Evolutionary conservation across 2,888 invertebrate genomes (phyloP), one percentile per base, ranked within the genome.

Genomic region (Dryocosmus kuriphilus): DNA sequence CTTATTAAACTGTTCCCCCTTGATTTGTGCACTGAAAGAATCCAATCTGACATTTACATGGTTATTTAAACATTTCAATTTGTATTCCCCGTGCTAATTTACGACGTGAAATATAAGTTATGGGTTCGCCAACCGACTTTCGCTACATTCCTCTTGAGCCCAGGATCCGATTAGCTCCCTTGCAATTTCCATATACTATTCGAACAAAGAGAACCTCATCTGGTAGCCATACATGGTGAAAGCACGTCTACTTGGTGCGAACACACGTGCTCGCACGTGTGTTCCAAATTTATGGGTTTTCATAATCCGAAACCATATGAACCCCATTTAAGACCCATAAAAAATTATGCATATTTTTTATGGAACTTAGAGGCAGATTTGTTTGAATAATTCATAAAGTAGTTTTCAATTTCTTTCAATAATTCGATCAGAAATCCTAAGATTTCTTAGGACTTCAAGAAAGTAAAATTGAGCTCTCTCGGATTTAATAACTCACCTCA

Each of bases 181-280:
- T n/a, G 61, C n/a, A 62, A 62, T 32, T 62, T 62, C 61, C 27
- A 62, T 62, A 32, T 32, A 30, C 61, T 32, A 62, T 27, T 62
- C 27, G 30, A 32, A 62, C 61, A 62, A 62, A 62, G 61, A 62
- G 61, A 62, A 62, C 30, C 19, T 62, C 61, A 30, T 19, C 61
- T 30, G 32, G 32, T 62, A 62, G 19, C 61, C 61, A 62, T 30
- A 62, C 32, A 62, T 27, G 61, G 61, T 32, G 61, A 62, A 62
- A 62, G 61, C 61, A 32, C 22, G 60, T 6, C 60, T 16, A 61
- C 14, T 24, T 22, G 16, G 27, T 61, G 61, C 30, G 8, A 30
- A 61, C 61, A 61, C 61, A 62, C 61, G 61, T 62, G 61, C 61
- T 14, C 14, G 61, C 61, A 62, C 61, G n/a, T 62, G 61, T 62